phyloP scores from a whole-genome alignment of 2,888 invertebrate genomes.

The Lutraria lutraria region DNA sequence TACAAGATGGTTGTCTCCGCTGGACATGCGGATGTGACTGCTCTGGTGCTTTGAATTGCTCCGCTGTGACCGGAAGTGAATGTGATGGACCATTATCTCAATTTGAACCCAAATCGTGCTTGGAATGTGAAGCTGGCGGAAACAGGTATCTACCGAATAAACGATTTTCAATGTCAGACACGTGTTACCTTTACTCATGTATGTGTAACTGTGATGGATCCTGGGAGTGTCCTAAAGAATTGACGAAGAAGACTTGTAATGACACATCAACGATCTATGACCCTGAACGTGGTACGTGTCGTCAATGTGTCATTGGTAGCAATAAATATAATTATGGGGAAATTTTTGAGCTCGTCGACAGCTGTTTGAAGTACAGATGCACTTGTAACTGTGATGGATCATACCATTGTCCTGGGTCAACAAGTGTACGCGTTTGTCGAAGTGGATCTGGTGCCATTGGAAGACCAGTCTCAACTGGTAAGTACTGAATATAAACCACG shows the following conservation, averaged over 20 bases:
- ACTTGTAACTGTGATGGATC: constrained; percentile 80
- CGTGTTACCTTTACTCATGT: constrained; percentile 65
- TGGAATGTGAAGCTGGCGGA: constrained; percentile 67
- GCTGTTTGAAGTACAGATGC: constrained; percentile 69
- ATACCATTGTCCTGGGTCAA: constrained; percentile 76
- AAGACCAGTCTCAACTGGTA: constrained; percentile 29
- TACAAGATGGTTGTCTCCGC: constrained; percentile 77
- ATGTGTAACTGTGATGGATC: constrained; percentile 78
- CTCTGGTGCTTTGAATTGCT: constrained; percentile 78
- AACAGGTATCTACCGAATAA: constrained; percentile 41
- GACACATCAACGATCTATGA: constrained; percentile 48
- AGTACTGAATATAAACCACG: not conserved
- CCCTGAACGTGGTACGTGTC: constrained; percentile 54
- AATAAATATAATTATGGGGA: constrained; percentile 57
- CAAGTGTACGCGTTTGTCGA: constrained; percentile 57
- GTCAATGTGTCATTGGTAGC: constrained; percentile 65
- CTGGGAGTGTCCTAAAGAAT: constrained; percentile 77
- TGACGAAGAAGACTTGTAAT: constrained; percentile 72
- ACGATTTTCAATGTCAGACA: constrained; percentile 49
- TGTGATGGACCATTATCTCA: constrained; percentile 52
- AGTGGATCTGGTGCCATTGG: constrained; percentile 52
- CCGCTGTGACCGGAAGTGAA: constrained; percentile 71
- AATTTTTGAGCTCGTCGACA: constrained; percentile 49
- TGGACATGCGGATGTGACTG: constrained; percentile 80
- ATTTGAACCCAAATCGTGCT: constrained; percentile 60